Evolutionary conservation across 2,888 invertebrate genomes (phyloP).

Genomic region (Drosophila gaucha): DNA sequence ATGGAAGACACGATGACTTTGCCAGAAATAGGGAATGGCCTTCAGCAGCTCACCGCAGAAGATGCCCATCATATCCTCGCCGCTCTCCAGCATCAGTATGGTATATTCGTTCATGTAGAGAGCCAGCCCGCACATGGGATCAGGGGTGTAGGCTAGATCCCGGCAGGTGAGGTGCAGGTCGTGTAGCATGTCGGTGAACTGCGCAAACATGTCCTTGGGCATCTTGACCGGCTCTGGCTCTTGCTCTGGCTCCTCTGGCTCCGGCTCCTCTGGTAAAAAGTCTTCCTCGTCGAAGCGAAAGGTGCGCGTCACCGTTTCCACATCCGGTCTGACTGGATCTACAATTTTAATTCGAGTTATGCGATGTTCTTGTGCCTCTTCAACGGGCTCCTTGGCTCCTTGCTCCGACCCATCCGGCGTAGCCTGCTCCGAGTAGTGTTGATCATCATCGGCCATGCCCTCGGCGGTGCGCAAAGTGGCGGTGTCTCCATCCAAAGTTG

Average conservation of each 20-base stretch:
- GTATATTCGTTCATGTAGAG: slow-evolving; percentile 75
- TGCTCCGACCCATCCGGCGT: slow-evolving; percentile 5
- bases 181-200: slow-evolving; percentile 44
- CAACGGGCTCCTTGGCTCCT: not conserved
- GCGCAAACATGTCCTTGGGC: slow-evolving; percentile 42
- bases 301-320: slow-evolving; percentile 44
- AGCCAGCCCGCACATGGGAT: slow-evolving; percentile 70
- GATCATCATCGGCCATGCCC: slow-evolving; percentile 12
- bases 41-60: slow-evolving; percentile 55
- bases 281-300: slow-evolving; percentile 35
- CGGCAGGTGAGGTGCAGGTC: slow-evolving; percentile 40
- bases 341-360: not conserved
- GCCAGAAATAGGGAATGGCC: slow-evolving; percentile 54
- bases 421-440: slow-evolving; percentile 29
- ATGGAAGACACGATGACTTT: slow-evolving; percentile 65
- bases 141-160: slow-evolving; percentile 44
- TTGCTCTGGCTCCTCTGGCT: not conserved
- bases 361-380: too few species aligned
- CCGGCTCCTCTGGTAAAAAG: rapidly evolving
- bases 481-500: slow-evolving; percentile 8
- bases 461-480: slow-evolving; percentile 5
- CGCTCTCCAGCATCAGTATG: slow-evolving; percentile 73
- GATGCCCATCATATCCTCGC: slow-evolving; percentile 75
- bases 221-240: not conserved
- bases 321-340: not conserved